Evolutionary conservation across 2,797 vertebrate genomes (phyloP), one percentile per base, ranked within the genome.

Genomic region (Australoheros facetus): DNA sequence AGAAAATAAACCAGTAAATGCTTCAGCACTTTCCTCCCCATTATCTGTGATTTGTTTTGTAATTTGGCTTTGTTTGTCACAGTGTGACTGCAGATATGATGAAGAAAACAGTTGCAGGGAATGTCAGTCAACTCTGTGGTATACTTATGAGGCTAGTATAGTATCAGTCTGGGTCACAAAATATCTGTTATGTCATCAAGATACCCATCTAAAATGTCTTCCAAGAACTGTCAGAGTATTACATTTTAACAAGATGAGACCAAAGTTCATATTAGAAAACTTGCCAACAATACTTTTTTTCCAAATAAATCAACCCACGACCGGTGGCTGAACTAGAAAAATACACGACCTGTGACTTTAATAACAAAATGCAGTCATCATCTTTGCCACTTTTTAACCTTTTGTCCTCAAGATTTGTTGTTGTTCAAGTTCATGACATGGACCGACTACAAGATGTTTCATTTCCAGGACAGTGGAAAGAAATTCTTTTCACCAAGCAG

Each of bases 401-500:
- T 62, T 30, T 60, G 21, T 59, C 42, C 58, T 60, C 2, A 1
- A 71, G 26, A 78, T 62, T 54, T 37, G 0, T 30, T 42, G 13
- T 70, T 10, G 1, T 51, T 3, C 17, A 45, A 80, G 58, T 57
- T 57, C 73, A 34, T 54, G 5, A 28, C 19, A 64, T 11, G 2
- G 48, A 64, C 28, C 70, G 77, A 76, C 55, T 74, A n/a, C 23
- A 34, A 78, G 64, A 86, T 17, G 56, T 57, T 64, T 71, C 1
- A 0, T 21, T 60, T 82, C 56, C 78, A 72, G 23, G 56, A 81
- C 51, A 21, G 28, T 70, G 82, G 85, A 90, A 74, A 88, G 60
- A 80, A 82, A 45, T 54, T 77, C 16, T 57, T 30, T 39, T 56
- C 48, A 58, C 64, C 58, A 55, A 79, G 75, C n/a, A 77, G 53